Conservation (phyloP, 2,797 vertebrate species). For the Neosalanx taihuensis region DNA sequence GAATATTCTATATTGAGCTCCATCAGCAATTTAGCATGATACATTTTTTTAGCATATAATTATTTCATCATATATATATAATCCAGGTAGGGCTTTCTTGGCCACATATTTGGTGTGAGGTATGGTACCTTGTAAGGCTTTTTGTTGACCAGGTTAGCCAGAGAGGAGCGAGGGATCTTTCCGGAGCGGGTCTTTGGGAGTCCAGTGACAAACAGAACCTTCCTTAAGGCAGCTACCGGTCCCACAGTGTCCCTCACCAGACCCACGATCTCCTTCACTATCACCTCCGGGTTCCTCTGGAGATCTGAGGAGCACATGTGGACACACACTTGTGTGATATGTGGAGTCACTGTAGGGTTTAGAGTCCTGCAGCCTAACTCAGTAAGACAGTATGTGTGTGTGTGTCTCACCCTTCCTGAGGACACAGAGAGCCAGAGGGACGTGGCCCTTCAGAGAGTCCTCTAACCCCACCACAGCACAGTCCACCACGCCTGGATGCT, state of each 20-base stretch:
- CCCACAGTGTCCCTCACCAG: constrained; percentile 84
- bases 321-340: not conserved
- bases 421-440: constrained; percentile 91
- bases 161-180: constrained; percentile 88
- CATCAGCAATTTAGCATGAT: no score
- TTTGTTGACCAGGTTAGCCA: constrained; percentile 84
- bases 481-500: constrained; percentile 82
- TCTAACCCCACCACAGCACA: constrained; percentile 92
- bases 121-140: constrained; percentile 84
- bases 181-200: constrained; percentile 95
- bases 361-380: not conserved
- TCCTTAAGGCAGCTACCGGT: constrained; percentile 90
- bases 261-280: constrained; percentile 79
- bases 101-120: not conserved
- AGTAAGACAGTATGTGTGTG: not conserved
- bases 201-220: constrained; percentile 79
- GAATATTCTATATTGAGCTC: no score
- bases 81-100: not conserved
- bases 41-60: no score
- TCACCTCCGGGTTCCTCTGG: constrained; percentile 58
- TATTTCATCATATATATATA: not conserved
- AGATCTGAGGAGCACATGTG: constrained; percentile 64
- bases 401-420: constrained; percentile 79
- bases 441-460: constrained; percentile 87
- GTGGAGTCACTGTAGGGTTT: not conserved